Percentiles rank a stretch among this genome's conserved stretches.
These are phyloP conservation scores for Nematolebias whitei DNA, from an alignment of 2,113 vertebrate species.

Conservation along the genomic window DNA sequence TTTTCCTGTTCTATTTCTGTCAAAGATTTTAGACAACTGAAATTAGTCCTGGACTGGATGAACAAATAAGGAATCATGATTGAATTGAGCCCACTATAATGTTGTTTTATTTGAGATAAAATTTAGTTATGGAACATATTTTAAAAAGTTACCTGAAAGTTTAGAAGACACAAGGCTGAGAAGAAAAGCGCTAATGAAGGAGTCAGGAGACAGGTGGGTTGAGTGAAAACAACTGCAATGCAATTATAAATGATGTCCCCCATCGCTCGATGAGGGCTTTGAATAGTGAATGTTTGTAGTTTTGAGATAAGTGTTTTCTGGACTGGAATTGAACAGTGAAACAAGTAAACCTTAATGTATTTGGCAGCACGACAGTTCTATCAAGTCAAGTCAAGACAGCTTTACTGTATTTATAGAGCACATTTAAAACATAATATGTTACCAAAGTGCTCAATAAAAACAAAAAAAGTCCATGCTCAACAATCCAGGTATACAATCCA, in stretches of 20 bases:
- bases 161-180: slow-evolving; percentile 25
- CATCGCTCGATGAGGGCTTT: too few species aligned
- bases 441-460: too few species aligned
- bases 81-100: background rate
- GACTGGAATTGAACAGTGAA: too few species aligned
- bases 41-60: background rate
- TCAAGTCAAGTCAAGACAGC: too few species aligned
- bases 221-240: slow-evolving; percentile 68
- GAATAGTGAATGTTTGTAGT: too few species aligned
- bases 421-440: too few species aligned
- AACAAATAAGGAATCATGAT: background rate
- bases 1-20: slow-evolving; percentile 2
- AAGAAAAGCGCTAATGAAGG: slow-evolving; percentile 23
- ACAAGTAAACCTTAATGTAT: too few species aligned
- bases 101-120: background rate
- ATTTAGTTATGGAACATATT: background rate
- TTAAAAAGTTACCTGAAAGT: background rate
- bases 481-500: too few species aligned
- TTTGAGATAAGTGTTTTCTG: too few species aligned
- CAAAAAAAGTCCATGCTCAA: too few species aligned
- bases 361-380: too few species aligned
- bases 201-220: slow-evolving; percentile 53
- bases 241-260: slow-evolving; percentile 76
- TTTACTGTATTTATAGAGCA: too few species aligned
- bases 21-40: background rate